Conservation (phyloP, 1,140 invertebrate genomes). For the Mizuhopecten yessoensis region DNA sequence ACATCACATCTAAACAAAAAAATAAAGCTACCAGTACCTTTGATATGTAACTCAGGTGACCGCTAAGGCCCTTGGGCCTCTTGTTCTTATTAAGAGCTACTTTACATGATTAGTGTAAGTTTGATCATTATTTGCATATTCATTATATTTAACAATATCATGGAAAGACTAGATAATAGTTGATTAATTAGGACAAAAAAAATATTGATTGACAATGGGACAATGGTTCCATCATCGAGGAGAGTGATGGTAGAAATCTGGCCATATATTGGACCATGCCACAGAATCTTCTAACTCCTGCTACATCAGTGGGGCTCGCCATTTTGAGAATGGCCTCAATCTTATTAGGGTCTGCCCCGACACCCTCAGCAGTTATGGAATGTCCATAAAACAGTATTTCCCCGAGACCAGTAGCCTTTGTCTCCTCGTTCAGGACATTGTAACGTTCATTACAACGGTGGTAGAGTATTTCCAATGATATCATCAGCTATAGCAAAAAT, state of each 20-base stretch:
- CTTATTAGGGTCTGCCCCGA: slow-evolving; percentile 73
- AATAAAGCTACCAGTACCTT: no score
- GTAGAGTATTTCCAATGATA: slow-evolving; percentile 43
- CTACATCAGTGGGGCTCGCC: slow-evolving; percentile 67
- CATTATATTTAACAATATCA: no score
- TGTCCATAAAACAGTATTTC: slow-evolving; percentile 76
- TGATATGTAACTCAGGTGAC: no score
- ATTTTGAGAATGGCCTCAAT: slow-evolving; percentile 71
- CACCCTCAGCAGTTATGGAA: slow-evolving; percentile 61
- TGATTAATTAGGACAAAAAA: no score
- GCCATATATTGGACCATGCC: slow-evolving; percentile 64
- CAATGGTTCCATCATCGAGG: slow-evolving; percentile 44
- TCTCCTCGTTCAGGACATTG: slow-evolving; percentile 57
- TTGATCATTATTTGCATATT: no score
- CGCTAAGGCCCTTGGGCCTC: no score
- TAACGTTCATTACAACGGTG: no score
- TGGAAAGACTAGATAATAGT: no score
- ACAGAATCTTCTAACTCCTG: slow-evolving; percentile 70
- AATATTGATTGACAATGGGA: no score
- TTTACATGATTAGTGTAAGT: no score
- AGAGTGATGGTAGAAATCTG: slow-evolving; percentile 59
- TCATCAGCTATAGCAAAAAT: slow-evolving; percentile 63
- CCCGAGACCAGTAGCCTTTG: slow-evolving; percentile 47
- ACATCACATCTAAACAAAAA: no score
- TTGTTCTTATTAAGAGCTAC: no score